These are phyloP conservation scores for Ametastegia equiseti DNA, from an alignment of 2,888 invertebrate genomes.

Conservation along the genomic window DNA sequence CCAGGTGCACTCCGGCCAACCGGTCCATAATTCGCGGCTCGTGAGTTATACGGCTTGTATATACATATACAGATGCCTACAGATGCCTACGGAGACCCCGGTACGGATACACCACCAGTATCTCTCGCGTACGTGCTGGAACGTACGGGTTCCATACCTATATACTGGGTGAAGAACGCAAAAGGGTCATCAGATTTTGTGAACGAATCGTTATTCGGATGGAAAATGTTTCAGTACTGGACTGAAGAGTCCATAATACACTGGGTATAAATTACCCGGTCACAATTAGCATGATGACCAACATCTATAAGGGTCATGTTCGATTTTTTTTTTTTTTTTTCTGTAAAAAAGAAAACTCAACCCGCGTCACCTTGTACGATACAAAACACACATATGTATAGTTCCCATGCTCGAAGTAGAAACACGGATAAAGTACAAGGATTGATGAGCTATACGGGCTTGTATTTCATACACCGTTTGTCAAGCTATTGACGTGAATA, in stretches of 20 bases:
- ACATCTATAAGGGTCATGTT: background rate
- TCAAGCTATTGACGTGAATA: background rate
- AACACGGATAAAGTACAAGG: background rate
- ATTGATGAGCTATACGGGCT: background rate
- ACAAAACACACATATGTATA: too few relatives aligned
- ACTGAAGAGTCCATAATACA: background rate
- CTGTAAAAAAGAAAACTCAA: background rate
- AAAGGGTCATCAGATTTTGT: background rate
- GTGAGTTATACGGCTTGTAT: conserved; percentile 46
- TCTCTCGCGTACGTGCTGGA: conserved; percentile 19
- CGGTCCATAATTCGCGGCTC: conserved; percentile 63
- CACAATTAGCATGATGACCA: background rate
- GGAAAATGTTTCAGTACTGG: background rate
- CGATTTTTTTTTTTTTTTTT: background rate
- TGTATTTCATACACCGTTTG: conserved; percentile 10
- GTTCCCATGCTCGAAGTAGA: background rate
- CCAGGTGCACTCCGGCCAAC: conserved; percentile 52
- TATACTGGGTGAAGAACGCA: background rate
- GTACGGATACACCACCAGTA: conserved; percentile 37
- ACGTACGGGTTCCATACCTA: conserved; percentile 3
- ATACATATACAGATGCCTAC: conserved; percentile 41
- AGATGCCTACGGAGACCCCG: conserved; percentile 37
- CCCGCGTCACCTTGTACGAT: background rate
- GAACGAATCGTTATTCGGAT: background rate
- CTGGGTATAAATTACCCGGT: background rate